Evolutionary conservation across 92 coral and sea anemone species (phyloP), one percentile per base, ranked within the genome.

Genomic region (Epizoanthus fatuus): DNA sequence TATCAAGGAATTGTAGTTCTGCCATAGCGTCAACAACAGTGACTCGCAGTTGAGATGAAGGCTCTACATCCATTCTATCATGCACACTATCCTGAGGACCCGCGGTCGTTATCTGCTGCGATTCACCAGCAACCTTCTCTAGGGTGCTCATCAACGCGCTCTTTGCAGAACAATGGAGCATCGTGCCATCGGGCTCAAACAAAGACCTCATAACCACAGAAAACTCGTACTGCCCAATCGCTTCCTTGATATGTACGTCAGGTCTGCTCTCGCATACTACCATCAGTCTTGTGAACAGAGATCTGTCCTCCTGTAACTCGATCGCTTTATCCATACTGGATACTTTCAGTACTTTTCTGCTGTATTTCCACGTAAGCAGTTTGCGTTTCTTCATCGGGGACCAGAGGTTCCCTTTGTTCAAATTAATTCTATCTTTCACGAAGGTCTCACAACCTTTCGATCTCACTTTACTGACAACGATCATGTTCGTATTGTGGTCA

Each of bases 11-110:
- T 67, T 90, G 85, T 12, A 90, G 74, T 63, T 71, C 90, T 44
- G 93, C 93, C 85, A 86, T 90, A 51, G 84, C 93, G 60, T 90
- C 93, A 11, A 86, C 70, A 39, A 90, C 58, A 75, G 40, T 58
- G 8, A 85, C 85, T 62, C 22, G 45, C 51, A 60, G 4, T 56
- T 35, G 40, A 35, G 39, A 20, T 14, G 4, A 22, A 40, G 44
- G 44, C 3, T 40, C 44, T 5, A 40, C 44, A 40, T 40, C 44
- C 44, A 40, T 40, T 40, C 44, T 40, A 40, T 40, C 44, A 40
- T 40, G 44, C 44, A 40, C 44, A 40, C 44, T 40, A 40, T 40
- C 44, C 5, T 5, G 4, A 40, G 44, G 16, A 35, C 19, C 19
- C 55, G 15, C 5, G n/a, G 53, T 40, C 37, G 16, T 11, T 37